phyloP scores from a whole-genome alignment of 37 sponge, comb jelly and placozoan genomes.

The Aplysina aerophoba region DNA sequence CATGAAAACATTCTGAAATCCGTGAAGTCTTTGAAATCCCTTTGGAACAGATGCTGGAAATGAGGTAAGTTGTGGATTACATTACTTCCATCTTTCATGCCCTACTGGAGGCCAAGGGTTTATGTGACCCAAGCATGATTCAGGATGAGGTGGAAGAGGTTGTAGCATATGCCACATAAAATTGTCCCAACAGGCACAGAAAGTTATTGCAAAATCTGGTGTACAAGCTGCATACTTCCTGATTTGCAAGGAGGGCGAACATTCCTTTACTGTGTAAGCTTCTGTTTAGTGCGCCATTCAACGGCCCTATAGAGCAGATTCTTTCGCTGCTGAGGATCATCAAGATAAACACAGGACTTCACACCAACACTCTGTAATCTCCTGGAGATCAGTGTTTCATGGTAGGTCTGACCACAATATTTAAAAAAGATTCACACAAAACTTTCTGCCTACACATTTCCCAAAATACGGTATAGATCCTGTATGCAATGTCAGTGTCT shows the following conservation, averaged over 20 bases:
- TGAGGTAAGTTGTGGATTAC: conserved; percentile 19
- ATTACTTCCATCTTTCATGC: conserved; percentile 11
- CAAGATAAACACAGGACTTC: no score
- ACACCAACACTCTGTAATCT: no score
- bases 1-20: conserved; percentile 49
- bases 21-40: conserved; percentile 25
- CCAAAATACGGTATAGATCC: no score
- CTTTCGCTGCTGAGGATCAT: conserved; percentile 40
- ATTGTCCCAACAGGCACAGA: conserved; percentile 25
- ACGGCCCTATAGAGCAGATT: conserved; percentile 41
- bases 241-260: conserved; percentile 57
- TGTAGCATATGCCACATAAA: conserved; percentile 38
- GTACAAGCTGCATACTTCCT: conserved; percentile 43
- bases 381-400: no score
- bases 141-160: conserved; percentile 52
- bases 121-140: conserved; percentile 32
- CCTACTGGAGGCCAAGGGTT: conserved; percentile 45
- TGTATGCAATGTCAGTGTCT: no score
- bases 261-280: conserved; percentile 51
- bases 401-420: no score
- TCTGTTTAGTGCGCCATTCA: no score
- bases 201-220: conserved; percentile 49
- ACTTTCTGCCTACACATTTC: no score
- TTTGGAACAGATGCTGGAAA: conserved; percentile 16
- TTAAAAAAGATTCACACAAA: no score